These are phyloP conservation scores for Hippolais icterina DNA, from an alignment of 2,113 vertebrate species.

Conservation along the genomic window DNA sequence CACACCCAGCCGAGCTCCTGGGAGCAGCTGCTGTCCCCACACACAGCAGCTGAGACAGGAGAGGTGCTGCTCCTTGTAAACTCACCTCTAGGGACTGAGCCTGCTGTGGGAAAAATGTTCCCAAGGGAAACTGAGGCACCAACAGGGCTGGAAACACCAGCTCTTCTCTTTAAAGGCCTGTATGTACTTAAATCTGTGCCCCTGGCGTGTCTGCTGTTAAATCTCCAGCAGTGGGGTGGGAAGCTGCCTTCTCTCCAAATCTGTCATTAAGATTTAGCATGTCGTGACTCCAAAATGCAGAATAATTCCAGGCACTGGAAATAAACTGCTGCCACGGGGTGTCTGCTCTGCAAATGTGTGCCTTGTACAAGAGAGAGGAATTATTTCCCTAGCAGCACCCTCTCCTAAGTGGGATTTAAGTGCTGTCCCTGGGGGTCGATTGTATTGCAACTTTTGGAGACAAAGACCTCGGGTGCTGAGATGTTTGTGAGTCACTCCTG, in stretches of 20 bases:
- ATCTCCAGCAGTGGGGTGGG: neutral
- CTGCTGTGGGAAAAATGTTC: neutral
- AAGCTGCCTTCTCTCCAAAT: neutral
- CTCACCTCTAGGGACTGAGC: accelerated
- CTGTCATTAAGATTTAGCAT: neutral
- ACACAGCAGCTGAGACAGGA: accelerated
- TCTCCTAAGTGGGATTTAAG: neutral
- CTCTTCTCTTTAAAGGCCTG: neutral
- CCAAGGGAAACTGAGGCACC: conserved; percentile 6
- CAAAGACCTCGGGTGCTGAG: neutral
- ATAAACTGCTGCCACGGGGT: neutral
- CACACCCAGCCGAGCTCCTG: neutral
- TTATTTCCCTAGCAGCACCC: neutral
- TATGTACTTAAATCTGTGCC: accelerated
- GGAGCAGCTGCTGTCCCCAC: neutral
- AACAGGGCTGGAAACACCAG: neutral
- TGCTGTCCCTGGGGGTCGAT: neutral
- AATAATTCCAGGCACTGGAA: neutral
- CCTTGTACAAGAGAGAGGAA: neutral
- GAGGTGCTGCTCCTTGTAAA: neutral
- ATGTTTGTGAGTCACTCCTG: neutral
- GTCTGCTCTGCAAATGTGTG: neutral
- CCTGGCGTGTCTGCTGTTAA: neutral
- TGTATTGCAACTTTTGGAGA: neutral
- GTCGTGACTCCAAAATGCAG: neutral